Percentiles rank a stretch among this genome's conserved stretches.
Conservation (phyloP, 2,113 vertebrate species). For the Rhizomys pruinosus region DNA sequence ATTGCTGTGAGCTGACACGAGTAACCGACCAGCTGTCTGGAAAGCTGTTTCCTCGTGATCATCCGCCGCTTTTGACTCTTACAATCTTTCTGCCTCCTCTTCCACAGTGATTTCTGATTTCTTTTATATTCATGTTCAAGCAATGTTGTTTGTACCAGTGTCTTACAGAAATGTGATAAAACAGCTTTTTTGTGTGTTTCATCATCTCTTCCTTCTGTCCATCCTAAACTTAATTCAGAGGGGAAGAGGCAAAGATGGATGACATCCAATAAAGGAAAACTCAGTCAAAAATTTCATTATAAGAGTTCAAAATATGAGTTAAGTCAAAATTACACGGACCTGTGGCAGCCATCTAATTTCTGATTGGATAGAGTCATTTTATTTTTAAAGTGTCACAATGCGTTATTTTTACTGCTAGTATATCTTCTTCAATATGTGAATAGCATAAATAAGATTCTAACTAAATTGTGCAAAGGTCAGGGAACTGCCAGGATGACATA, state of each 20-base stretch:
- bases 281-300: neutral
- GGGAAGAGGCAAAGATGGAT: neutral
- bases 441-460: neutral
- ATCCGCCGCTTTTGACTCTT: too few relatives aligned
- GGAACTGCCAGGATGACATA: neutral
- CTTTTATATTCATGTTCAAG: neutral
- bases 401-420: neutral
- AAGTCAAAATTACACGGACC: neutral
- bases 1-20: too few relatives aligned
- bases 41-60: too few relatives aligned
- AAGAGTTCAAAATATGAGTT: neutral
- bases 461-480: neutral
- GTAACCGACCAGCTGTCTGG: too few relatives aligned
- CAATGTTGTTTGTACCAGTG: neutral
- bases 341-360: neutral
- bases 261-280: constrained; percentile 33
- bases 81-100: too few relatives aligned
- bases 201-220: neutral
- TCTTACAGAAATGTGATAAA: neutral
- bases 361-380: neutral
- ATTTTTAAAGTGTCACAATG: neutral
- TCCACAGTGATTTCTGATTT: too few relatives aligned
- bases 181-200: neutral
- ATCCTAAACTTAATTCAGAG: neutral
- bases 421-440: too few relatives aligned